These are phyloP conservation scores for Gypaetus barbatus DNA, from an alignment of 2,797 vertebrate genomes.

Conservation along the genomic window DNA sequence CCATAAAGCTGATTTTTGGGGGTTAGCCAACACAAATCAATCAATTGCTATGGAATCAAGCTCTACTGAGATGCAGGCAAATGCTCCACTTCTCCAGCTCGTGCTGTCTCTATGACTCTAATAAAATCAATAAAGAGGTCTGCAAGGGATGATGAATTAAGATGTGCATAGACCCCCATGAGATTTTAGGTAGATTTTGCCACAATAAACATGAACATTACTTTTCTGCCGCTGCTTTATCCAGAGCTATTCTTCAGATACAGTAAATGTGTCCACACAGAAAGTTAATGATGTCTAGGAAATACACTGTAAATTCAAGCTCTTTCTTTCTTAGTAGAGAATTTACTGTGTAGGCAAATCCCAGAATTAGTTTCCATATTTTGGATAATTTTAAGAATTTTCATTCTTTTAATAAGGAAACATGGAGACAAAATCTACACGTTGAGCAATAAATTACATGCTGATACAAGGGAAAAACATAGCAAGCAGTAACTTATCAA, in stretches of 20 bases:
- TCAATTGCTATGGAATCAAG: not conserved
- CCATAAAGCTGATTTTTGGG: not conserved
- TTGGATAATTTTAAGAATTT: not conserved
- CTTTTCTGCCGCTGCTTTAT: not conserved
- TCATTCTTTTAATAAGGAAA: not conserved
- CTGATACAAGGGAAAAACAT: not conserved
- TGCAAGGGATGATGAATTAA: not conserved
- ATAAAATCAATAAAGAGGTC: not conserved
- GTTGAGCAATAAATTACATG: not conserved
- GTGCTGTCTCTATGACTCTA: not conserved
- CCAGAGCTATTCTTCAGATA: not conserved
- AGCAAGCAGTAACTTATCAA: not conserved
- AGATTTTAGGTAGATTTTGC: not conserved
- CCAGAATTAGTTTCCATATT: not conserved
- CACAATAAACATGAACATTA: not conserved
- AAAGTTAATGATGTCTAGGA: not conserved
- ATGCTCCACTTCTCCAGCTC: not conserved
- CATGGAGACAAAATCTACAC: not conserved
- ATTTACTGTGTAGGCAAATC: not conserved
- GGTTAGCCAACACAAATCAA: not conserved
- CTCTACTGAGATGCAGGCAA: not conserved
- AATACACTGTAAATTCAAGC: not conserved
- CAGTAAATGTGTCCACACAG: not conserved
- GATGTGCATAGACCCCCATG: not conserved
- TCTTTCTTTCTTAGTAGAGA: not conserved